These are phyloP conservation scores for Drosophila antonietae DNA, from an alignment of 2,888 invertebrate genomes.

Conservation along the genomic window DNA sequence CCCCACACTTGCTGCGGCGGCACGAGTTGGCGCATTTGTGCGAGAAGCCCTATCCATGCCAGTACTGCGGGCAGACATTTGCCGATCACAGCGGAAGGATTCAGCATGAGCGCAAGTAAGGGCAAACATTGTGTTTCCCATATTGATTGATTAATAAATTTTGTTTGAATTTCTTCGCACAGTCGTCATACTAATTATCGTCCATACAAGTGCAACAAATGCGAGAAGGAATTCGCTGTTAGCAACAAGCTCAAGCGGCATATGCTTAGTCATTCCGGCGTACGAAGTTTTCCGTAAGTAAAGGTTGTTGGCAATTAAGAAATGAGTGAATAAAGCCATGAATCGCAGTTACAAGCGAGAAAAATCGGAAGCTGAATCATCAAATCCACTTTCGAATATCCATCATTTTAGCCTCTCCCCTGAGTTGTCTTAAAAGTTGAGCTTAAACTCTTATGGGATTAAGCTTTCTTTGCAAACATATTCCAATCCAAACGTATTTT, in stretches of 20 bases:
- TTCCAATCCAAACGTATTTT: background rate
- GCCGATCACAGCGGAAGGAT: slow-evolving; percentile 67
- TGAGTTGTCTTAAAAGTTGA: background rate
- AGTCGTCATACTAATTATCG: slow-evolving; percentile 65
- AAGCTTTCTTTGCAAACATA: background rate
- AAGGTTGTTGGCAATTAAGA: background rate
- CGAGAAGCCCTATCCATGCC: slow-evolving; percentile 57
- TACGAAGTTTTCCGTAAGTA: slow-evolving; percentile 66
- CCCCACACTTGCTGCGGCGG: slow-evolving; percentile 62
- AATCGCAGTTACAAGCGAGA: too few relatives aligned
- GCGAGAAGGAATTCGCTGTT: slow-evolving; percentile 65
- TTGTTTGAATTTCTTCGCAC: background rate
- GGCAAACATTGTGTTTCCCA: background rate
- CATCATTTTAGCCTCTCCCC: too few relatives aligned
- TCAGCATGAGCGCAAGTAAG: slow-evolving; percentile 67
- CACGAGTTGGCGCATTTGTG: slow-evolving; percentile 55
- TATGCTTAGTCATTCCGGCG: slow-evolving; percentile 67
- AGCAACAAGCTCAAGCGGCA: slow-evolving; percentile 66
- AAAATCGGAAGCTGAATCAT: too few relatives aligned
- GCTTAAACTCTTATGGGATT: background rate
- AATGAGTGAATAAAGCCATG: background rate
- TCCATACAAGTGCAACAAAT: slow-evolving; percentile 67
- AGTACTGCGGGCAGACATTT: slow-evolving; percentile 62
- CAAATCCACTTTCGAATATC: too few relatives aligned
- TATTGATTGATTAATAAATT: background rate